phyloP scores from a whole-genome alignment of 2,888 invertebrate genomes.

The Epiblema foenella region DNA sequence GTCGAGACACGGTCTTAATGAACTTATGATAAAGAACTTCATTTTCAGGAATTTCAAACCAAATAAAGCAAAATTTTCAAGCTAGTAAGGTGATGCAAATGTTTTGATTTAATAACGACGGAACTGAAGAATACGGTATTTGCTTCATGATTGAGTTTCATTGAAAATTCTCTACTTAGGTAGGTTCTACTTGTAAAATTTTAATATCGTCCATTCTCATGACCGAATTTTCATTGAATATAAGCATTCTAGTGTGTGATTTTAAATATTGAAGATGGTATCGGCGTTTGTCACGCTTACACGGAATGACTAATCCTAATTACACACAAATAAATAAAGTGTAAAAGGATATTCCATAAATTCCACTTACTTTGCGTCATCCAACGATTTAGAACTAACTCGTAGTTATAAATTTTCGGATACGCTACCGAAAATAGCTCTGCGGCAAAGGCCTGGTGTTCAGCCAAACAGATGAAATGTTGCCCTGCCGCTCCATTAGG shows the following conservation, averaged over 20 bases:
- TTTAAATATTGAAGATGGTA: background rate
- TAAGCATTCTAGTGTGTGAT: background rate
- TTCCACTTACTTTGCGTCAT: constrained; percentile 75
- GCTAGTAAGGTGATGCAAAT: constrained; percentile 55
- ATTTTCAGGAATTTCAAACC: constrained; percentile 63
- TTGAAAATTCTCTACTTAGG: constrained; percentile 8
- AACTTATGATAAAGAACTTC: constrained; percentile 70
- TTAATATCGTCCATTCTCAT: constrained; percentile 14
- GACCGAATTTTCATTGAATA: background rate
- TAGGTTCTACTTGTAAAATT: background rate
- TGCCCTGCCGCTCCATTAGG: constrained; percentile 78
- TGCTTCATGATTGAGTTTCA: constrained; percentile 22
- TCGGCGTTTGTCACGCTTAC: constrained; percentile 41
- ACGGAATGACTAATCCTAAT: constrained; percentile 50
- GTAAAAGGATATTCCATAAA: constrained; percentile 71
- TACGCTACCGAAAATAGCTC: constrained; percentile 79
- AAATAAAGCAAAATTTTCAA: constrained; percentile 59
- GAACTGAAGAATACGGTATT: constrained; percentile 33
- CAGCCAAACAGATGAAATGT: constrained; percentile 84
- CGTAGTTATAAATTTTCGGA: constrained; percentile 80
- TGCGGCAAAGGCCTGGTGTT: constrained; percentile 74
- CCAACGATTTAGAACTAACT: constrained; percentile 81
- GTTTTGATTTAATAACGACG: constrained; percentile 63
- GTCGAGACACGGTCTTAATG: constrained; percentile 61
- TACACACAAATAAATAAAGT: constrained; percentile 68